A percentile compares a stretch with the other conserved stretches of the same genome.
phyloP scores from a whole-genome alignment of 2,797 vertebrate genomes.

The Potorous gilbertii region DNA sequence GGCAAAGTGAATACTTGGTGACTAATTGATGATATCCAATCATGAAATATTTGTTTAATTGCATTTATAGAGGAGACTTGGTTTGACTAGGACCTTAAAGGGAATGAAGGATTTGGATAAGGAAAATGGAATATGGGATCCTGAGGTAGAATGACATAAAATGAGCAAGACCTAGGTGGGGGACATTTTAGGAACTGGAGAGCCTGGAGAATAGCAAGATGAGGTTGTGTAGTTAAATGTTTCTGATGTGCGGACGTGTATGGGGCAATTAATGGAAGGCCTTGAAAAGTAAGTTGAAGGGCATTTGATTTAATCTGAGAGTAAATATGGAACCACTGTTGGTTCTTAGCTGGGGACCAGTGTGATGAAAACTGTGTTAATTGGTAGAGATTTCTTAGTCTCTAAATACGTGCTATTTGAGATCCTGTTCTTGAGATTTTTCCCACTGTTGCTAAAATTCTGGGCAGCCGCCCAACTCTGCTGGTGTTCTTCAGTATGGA shows the following conservation, averaged over 20 bases:
- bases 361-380: constrained; percentile 1
- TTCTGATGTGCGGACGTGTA: neutral
- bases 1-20: neutral
- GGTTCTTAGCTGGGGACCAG: neutral
- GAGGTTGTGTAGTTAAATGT: neutral
- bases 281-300: neutral
- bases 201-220: neutral
- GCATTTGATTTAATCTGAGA: neutral
- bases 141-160: neutral
- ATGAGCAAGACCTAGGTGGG: neutral
- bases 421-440: neutral
- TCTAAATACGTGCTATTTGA: neutral
- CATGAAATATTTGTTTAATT: neutral
- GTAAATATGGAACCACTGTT: neutral
- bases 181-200: neutral
- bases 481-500: neutral
- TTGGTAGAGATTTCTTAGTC: neutral
- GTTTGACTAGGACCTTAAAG: neutral
- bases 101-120: neutral
- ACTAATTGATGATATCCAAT: neutral
- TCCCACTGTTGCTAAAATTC: neutral
- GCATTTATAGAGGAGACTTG: neutral
- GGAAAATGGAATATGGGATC: neutral
- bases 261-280: neutral
- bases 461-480: neutral